A percentile compares a stretch with the other conserved stretches of the same genome.
These are phyloP conservation scores for Casuarius casuarius DNA, from an alignment of 2,113 vertebrate genomes.

Conservation along the genomic window DNA sequence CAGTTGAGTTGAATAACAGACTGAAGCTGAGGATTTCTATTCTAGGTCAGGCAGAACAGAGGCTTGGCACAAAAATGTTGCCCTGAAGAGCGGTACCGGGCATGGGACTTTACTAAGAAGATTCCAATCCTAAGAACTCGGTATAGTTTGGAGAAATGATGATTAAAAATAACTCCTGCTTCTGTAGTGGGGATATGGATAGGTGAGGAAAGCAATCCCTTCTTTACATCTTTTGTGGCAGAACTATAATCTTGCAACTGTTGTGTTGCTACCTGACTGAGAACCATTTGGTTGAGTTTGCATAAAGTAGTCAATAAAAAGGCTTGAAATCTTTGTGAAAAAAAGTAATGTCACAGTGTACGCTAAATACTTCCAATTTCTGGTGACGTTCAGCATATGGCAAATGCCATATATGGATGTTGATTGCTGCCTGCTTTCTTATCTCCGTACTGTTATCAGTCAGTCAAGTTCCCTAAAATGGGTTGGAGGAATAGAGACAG, in stretches of 20 bases:
- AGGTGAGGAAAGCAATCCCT: background rate
- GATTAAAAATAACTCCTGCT: background rate
- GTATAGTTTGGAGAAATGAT: background rate
- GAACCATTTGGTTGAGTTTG: background rate
- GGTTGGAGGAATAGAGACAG: background rate
- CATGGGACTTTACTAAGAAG: background rate
- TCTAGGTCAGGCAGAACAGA: constrained; percentile 44
- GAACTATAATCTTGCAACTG: background rate
- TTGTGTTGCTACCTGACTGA: background rate
- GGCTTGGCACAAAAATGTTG: background rate
- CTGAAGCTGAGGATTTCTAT: constrained; percentile 6
- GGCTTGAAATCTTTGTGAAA: background rate
- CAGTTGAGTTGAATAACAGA: background rate
- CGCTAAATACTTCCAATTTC: background rate
- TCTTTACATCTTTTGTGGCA: accelerated
- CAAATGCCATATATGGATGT: background rate
- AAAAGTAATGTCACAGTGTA: background rate
- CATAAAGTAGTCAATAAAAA: background rate
- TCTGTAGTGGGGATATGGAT: background rate
- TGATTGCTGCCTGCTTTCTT: background rate
- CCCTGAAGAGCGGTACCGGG: background rate
- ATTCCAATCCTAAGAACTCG: background rate
- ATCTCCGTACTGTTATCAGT: background rate
- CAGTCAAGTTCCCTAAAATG: background rate
- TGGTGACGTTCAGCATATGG: background rate